Evolutionary conservation across 2,888 invertebrate genomes (phyloP), one percentile per base, ranked within the genome.

Genomic region (Incurvaria masculella): DNA sequence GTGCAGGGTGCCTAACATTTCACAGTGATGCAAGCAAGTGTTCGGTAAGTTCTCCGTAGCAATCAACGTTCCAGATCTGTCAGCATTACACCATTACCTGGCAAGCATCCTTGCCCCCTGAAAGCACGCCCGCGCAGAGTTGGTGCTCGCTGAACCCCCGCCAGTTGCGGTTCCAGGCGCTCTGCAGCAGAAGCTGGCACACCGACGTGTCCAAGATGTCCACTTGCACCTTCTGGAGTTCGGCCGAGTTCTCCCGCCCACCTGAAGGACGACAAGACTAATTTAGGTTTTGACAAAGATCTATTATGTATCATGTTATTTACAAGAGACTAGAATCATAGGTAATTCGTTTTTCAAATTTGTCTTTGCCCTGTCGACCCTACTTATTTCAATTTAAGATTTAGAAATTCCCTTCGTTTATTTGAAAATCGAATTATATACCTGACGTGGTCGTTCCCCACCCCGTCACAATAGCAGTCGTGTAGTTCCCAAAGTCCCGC

Each of bases 401-500:
- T n/a, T n/a, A n/a, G n/a, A n/a, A n/a, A n/a, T n/a, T n/a, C n/a
- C n/a, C n/a, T n/a, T n/a, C n/a, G n/a, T n/a, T n/a, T n/a, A n/a
- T n/a, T n/a, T n/a, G n/a, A n/a, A n/a, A n/a, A n/a, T n/a, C n/a
- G n/a, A n/a, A n/a, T n/a, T n/a, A 43, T 17, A 17, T 23, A 44
- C 44, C 19, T 19, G 44, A 44, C n/a, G 26, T 17, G 18, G 21
- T 44, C 26, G 45, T 68, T 16, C 84, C 84, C 74, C 81, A 82
- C 45, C 84, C 84, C 33, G 74, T 72, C 4, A 82, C 82, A 2
- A 81, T 68, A 4, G 72, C 75, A 5, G 14, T 20, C 52, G 61
- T 62, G 8, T 54, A 53, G 38, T 60, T 58, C 11, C 57, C 54
- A 39, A 66, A 53, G 21, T 54, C 47, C 3, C 42, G 44, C 49